phyloP scores from a whole-genome alignment of 2,888 invertebrate species.

The Hyposoter dolosus region DNA sequence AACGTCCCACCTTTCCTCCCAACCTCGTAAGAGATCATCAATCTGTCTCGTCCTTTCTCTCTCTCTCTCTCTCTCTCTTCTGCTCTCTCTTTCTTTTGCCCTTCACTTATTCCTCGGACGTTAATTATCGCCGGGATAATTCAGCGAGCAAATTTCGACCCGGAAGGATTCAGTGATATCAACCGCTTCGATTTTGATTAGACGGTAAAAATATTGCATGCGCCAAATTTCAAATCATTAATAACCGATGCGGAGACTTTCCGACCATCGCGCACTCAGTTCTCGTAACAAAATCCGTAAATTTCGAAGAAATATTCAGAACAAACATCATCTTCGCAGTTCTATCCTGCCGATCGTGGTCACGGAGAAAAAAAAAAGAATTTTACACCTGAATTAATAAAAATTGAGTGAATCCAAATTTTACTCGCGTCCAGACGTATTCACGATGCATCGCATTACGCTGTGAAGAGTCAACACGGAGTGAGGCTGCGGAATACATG shows the following conservation, averaged over 20 bases:
- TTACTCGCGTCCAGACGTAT: background rate
- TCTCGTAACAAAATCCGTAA: background rate
- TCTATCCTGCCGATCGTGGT: background rate
- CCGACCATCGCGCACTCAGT: background rate
- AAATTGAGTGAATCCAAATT: background rate
- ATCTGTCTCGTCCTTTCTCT: constrained; percentile 30
- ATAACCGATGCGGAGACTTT: background rate
- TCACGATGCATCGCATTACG: constrained; percentile 6
- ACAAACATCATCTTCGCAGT: background rate
- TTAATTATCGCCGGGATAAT: constrained; percentile 46
- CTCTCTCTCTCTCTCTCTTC: constrained; percentile 13
- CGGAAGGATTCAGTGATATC: background rate
- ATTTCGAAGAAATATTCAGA: background rate
- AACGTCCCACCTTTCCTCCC: background rate
- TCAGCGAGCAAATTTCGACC: constrained; percentile 5
- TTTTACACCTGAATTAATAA: background rate
- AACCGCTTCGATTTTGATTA: background rate
- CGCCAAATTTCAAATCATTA: background rate
- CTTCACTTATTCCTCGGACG: constrained; percentile 35
- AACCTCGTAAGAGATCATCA: constrained; percentile 26
- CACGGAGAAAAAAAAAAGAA: background rate
- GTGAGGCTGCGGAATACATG: constrained; percentile 24
- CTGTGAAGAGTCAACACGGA: constrained; percentile 13
- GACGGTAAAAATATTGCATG: background rate
- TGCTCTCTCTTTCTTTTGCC: constrained; percentile 18